Base-by-base conservation (phyloP, 2,888 invertebrate genomes). In the Drosophila sordidula region DNA sequence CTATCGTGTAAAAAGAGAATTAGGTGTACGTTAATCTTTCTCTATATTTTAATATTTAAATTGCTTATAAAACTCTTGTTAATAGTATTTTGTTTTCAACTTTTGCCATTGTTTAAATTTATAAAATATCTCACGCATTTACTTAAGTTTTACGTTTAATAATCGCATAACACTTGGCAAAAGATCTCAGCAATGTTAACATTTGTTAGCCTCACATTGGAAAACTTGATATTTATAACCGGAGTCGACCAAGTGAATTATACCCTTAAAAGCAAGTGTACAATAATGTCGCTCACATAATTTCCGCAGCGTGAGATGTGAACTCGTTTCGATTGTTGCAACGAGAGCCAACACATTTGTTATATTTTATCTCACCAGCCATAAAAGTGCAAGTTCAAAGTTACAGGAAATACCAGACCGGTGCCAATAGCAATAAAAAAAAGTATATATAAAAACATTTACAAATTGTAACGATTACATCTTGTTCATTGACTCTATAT, bases 371-470 rank as follows among this genome's bases (percentile, higher is more conserved):
- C 41, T 49, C 54, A n/a, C 36, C n/a, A 66, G 72, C 86, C 83
- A 65, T 83, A 85, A 80, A 86, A 86, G 83, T 75, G 81, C 88
- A 88, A 88, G 88, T 88, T 88, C 88, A 88, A 89, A 82, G 79
- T 79, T 73, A 72, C 86, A 85, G 86, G 86, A 87, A 82, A 78
- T 65, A 50, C 58, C 61, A 55, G 66, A 49, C 47, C 26, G 46
- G 14, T 68, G 36, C 25, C 58, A 65, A 38, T 6, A 58, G 32
- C 34, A 51, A 38, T 18, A 59, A 56, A 25, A 52, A 34, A 34
- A 34, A 18, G 18, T 32, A 12, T 12, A 12, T 34, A 34, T 12
- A 34, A 34, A 25, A 34, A 12, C 8, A 42, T 46, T 39, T 34
- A 38, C 52, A 81, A 74, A 70, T 67, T 80, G 45, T 75, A 70